phyloP scores from a whole-genome alignment of 2,888 invertebrate genomes.

The Digitonthophagus gazella region DNA sequence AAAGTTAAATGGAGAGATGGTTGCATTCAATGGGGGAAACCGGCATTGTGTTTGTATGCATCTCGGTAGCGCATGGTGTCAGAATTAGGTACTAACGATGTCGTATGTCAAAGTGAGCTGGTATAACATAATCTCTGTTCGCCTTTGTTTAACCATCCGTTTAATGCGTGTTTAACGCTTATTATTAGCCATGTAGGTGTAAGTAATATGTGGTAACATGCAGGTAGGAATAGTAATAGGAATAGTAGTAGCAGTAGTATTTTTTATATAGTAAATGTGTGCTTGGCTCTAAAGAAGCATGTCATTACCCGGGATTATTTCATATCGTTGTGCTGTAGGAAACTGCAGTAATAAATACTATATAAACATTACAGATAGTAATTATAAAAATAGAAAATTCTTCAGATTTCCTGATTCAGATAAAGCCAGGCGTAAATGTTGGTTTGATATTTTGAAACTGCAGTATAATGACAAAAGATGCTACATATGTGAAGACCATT shows the following conservation, averaged over 20 bases:
- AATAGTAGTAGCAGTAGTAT: background rate
- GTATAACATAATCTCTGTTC: too few relatives aligned
- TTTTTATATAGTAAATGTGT: constrained; percentile 2
- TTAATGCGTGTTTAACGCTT: too few relatives aligned
- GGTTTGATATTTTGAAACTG: background rate
- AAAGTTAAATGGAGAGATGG: background rate
- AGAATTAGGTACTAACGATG: background rate
- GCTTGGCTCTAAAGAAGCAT: constrained; percentile 2
- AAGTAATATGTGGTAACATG: background rate
- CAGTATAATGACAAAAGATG: background rate
- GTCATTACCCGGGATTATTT: background rate
- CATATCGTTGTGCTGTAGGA: constrained; percentile 3
- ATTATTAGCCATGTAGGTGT: too few relatives aligned
- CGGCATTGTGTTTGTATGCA: background rate
- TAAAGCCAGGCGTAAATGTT: background rate
- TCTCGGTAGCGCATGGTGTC: background rate
- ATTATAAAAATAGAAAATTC: background rate
- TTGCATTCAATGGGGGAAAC: background rate
- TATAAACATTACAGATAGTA: background rate
- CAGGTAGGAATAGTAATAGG: background rate
- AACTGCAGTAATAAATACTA: background rate
- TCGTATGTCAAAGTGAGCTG: too few relatives aligned
- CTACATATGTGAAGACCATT: background rate
- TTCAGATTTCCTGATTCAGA: background rate
- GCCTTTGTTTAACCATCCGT: too few relatives aligned